These are phyloP conservation scores for Drosophila hydei DNA, from an alignment of 1,140 invertebrate genomes.

Conservation along the genomic window DNA sequence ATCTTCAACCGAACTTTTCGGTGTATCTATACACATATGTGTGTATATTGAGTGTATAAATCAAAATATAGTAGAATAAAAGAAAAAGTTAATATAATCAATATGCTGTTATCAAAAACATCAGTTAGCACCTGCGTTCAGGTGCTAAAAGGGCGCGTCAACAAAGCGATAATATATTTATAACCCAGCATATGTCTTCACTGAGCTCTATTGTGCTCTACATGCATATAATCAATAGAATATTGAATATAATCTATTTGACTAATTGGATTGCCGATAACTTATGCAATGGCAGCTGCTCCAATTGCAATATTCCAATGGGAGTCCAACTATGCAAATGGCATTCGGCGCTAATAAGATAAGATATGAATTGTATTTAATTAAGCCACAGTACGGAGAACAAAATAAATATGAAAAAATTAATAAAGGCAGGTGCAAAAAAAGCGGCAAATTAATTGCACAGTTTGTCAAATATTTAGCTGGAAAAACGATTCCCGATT, in stretches of 20 bases:
- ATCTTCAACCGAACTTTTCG: too few relatives aligned
- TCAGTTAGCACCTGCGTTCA: not conserved
- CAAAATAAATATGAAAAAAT: not conserved
- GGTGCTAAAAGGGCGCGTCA: conserved; percentile 1
- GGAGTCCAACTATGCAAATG: not conserved
- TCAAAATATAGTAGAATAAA: not conserved
- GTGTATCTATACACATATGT: not conserved
- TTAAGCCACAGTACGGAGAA: not conserved
- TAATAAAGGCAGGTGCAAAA: conserved; percentile 1
- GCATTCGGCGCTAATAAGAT: conserved; percentile 1
- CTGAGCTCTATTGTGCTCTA: not conserved
- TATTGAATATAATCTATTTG: not conserved
- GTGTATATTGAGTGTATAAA: not conserved
- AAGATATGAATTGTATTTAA: conserved; percentile 10
- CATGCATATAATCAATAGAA: not conserved
- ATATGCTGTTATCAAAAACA: not conserved
- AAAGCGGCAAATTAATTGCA: not conserved
- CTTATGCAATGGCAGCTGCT: conserved; percentile 20
- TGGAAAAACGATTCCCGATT: conserved; percentile 1
- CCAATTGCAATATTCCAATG: not conserved
- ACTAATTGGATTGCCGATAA: not conserved
- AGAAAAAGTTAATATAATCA: not conserved
- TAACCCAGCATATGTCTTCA: not conserved
- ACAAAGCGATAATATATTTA: not conserved
- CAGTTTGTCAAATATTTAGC: not conserved